Evolutionary conservation across 1,140 invertebrate species (phyloP).

Genomic region (Penaeus vannamei): DNA sequence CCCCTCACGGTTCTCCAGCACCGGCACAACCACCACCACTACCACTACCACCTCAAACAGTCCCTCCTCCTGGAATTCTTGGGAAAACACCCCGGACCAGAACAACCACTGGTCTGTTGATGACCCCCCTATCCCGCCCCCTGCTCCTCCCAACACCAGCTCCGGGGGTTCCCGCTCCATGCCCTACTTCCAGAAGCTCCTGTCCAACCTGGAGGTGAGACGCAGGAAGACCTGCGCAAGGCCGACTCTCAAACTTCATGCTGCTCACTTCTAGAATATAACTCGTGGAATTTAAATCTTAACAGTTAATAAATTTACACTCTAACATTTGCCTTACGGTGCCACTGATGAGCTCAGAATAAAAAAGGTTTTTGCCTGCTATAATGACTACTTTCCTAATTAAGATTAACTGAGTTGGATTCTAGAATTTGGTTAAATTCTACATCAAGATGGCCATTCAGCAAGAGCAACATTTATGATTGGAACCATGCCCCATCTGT

Average conservation of each 20-base stretch:
- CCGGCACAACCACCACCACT: constrained; percentile 14
- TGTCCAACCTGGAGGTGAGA: constrained; percentile 83
- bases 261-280: constrained; percentile 31
- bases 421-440: too few relatives aligned
- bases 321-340: too few relatives aligned
- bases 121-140: constrained; percentile 68
- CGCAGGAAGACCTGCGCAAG: constrained; percentile 34
- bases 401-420: too few relatives aligned
- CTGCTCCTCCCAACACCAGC: constrained; percentile 71
- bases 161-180: constrained; percentile 78
- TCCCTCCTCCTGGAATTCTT: constrained; percentile 12
- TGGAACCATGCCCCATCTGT: too few relatives aligned
- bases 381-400: too few relatives aligned
- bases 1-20: constrained; percentile 34
- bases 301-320: neutral
- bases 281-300: neutral
- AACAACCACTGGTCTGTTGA: constrained; percentile 58
- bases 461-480: too few relatives aligned
- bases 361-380: too few relatives aligned
- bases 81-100: constrained; percentile 40
- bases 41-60: constrained; percentile 41
- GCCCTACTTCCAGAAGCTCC: constrained; percentile 80
- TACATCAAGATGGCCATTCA: too few relatives aligned
- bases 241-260: neutral
- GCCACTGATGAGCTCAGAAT: too few relatives aligned